phyloP scores from a whole-genome alignment of 2,797 vertebrate genomes.

The Delichon dasypus region DNA sequence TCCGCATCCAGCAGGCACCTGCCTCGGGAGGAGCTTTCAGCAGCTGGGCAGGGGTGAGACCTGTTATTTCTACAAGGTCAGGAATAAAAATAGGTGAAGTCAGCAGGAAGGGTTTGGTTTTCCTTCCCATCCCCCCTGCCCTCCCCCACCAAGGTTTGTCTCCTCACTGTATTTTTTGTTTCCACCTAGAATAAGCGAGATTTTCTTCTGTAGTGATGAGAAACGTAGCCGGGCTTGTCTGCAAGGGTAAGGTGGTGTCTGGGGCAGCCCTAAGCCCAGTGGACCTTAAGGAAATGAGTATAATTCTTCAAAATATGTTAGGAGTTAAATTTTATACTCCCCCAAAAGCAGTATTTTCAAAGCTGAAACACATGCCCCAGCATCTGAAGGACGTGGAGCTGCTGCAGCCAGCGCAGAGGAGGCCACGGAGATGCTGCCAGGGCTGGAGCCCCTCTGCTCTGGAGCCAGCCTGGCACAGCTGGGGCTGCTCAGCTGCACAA shows the following conservation, averaged over 20 bases:
- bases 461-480: too few relatives aligned
- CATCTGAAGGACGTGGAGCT: rapidly evolving
- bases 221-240: rapidly evolving
- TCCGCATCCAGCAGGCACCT: rapidly evolving
- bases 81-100: background rate
- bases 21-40: rapidly evolving
- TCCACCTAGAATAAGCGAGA: background rate
- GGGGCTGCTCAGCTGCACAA: too few relatives aligned
- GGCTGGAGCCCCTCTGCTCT: too few relatives aligned
- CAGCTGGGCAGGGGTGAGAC: background rate
- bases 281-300: background rate
- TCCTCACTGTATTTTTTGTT: background rate
- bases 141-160: background rate
- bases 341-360: background rate
- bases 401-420: too few relatives aligned
- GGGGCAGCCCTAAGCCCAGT: background rate
- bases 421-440: too few relatives aligned
- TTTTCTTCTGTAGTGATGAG: background rate
- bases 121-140: background rate
- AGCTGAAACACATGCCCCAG: background rate
- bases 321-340: background rate
- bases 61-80: background rate
- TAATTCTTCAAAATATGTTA: background rate
- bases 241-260: background rate
- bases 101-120: background rate